Conservation (phyloP, 53 echinoderm and acorn worm species). For the Paracentrotus lividus region DNA sequence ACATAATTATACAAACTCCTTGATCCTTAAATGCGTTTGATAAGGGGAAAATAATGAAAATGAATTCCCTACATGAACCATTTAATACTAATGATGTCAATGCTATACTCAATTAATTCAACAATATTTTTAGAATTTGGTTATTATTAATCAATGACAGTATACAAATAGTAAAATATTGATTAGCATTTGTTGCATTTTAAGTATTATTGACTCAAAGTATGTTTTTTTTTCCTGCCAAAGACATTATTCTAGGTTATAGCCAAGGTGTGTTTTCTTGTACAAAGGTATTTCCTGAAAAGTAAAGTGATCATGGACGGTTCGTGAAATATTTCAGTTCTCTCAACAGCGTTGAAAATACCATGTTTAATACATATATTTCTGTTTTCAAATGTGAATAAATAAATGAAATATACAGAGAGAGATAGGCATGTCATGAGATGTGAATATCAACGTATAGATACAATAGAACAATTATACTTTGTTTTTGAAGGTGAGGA, state of each 20-base stretch:
- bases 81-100: not conserved
- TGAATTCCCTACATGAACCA: not conserved
- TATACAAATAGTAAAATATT: too few species aligned
- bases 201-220: not conserved
- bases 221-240: not conserved
- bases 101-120: not conserved
- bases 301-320: not conserved
- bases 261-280: conserved; percentile 26
- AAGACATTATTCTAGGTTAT: not conserved
- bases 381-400: not conserved
- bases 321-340: conserved; percentile 17
- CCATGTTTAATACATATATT: too few species aligned
- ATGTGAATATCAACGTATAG: not conserved
- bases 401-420: not conserved
- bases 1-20: too few species aligned
- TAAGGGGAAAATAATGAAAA: not conserved
- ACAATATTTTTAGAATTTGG: not conserved
- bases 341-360: not conserved
- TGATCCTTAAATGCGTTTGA: not conserved
- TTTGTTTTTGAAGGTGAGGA: too few species aligned
- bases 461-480: not conserved
- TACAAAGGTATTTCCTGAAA: not conserved
- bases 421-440: not conserved
- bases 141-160: not conserved
- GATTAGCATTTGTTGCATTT: not conserved